Conservation (phyloP, 2,113 vertebrate genomes). For the Lucifuga dentata region DNA sequence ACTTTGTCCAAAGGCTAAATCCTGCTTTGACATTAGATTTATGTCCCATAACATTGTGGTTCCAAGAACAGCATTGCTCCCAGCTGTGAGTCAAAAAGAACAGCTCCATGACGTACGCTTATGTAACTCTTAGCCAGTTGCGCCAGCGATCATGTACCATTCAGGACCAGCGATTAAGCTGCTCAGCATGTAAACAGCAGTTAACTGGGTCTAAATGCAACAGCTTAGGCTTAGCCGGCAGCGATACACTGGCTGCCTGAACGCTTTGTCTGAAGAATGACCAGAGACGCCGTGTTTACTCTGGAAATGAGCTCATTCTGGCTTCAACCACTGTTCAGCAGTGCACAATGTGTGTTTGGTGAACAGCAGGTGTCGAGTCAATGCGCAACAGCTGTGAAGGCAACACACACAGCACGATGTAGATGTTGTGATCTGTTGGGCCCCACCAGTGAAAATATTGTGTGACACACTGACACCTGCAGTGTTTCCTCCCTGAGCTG, state of each 20-base stretch:
- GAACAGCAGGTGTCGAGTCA: conserved; percentile 27
- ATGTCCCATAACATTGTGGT: neutral
- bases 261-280: conserved; percentile 24
- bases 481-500: conserved; percentile 25
- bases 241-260: conserved; percentile 25
- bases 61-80: conserved; percentile 20
- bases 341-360: conserved; percentile 15
- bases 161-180: conserved; percentile 59
- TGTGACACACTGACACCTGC: conserved; percentile 39
- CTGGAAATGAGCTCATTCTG: conserved; percentile 2
- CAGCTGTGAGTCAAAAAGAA: conserved; percentile 43
- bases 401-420: conserved; percentile 36
- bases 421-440: conserved; percentile 16
- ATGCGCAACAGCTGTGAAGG: conserved; percentile 46
- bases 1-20: conserved; percentile 1
- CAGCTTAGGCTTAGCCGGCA: conserved; percentile 45
- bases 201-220: conserved; percentile 47
- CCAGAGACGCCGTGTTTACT: conserved; percentile 1
- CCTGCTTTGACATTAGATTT: conserved; percentile 5
- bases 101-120: conserved; percentile 43
- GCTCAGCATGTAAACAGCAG: conserved; percentile 36
- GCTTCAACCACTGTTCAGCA: conserved; percentile 13
- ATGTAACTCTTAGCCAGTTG: conserved; percentile 50
- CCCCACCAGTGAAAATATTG: conserved; percentile 26
- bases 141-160: conserved; percentile 24